Conservation (phyloP, 2,888 invertebrate genomes). For the Pheosia tremula region DNA sequence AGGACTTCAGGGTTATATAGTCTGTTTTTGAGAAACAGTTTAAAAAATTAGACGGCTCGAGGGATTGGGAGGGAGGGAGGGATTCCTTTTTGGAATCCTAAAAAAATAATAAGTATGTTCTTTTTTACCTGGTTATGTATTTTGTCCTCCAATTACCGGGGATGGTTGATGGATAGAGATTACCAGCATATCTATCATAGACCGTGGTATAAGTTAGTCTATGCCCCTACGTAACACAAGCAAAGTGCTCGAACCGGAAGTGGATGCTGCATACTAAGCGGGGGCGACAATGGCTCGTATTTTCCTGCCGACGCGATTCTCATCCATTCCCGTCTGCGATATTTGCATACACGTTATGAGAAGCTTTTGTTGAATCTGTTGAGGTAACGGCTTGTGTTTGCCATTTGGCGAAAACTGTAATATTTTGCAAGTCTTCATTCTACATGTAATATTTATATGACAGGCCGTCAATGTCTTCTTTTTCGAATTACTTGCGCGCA, state of each 20-base stretch:
- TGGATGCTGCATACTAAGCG: constrained; percentile 27
- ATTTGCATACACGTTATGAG: constrained; percentile 56
- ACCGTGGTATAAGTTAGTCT: not conserved
- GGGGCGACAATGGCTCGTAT: constrained; percentile 52
- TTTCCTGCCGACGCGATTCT: constrained; percentile 47
- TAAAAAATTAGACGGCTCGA: too few relatives aligned
- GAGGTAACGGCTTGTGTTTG: constrained; percentile 11
- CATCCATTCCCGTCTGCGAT: constrained; percentile 52
- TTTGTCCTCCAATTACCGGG: too few relatives aligned
- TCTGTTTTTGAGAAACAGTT: too few relatives aligned
- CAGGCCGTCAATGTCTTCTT: too few relatives aligned
- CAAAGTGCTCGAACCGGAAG: constrained; percentile 28
- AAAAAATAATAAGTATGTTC: too few relatives aligned
- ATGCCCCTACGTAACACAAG: constrained; percentile 1
- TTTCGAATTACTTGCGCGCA: too few relatives aligned
- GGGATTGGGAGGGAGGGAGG: too few relatives aligned
- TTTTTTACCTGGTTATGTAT: too few relatives aligned
- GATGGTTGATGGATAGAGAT: too few relatives aligned
- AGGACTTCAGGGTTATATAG: too few relatives aligned
- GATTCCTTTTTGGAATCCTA: too few relatives aligned
- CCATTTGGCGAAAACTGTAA: not conserved
- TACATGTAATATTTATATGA: not conserved
- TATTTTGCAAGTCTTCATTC: not conserved
- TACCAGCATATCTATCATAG: too few relatives aligned
- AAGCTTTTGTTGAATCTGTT: constrained; percentile 15